Conservation (phyloP, 2,113 vertebrate species). For the Triplophysa siluroides region DNA sequence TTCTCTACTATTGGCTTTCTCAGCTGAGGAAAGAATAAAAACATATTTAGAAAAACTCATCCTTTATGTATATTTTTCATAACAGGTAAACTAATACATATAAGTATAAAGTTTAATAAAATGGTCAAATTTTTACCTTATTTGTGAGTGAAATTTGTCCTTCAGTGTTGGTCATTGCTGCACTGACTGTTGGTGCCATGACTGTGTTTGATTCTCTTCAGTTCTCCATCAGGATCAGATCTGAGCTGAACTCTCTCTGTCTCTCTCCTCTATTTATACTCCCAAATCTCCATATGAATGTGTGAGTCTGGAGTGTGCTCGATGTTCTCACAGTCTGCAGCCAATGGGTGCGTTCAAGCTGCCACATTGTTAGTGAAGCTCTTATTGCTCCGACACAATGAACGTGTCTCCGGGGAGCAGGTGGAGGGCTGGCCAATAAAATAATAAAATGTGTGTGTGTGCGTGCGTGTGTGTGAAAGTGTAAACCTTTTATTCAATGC, state of each 20-base stretch:
- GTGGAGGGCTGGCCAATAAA: conserved; percentile 33
- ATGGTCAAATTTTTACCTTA: conserved; percentile 68
- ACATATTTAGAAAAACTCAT: conserved; percentile 3
- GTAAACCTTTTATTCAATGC: not conserved
- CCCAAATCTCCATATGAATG: conserved; percentile 60
- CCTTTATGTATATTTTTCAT: not conserved
- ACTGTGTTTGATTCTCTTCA: conserved; percentile 45
- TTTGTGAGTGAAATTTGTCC: conserved; percentile 67
- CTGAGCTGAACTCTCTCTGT: conserved; percentile 30
- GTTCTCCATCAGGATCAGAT: conserved; percentile 40
- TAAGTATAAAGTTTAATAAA: not conserved
- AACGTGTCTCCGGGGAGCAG: conserved; percentile 49
- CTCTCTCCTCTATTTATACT: conserved; percentile 54
- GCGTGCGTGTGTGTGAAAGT: conserved; percentile 16
- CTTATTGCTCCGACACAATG: conserved; percentile 45
- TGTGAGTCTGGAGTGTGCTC: conserved; percentile 56
- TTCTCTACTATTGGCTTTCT: conserved; percentile 79
- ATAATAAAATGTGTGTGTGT: not conserved
- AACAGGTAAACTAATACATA: not conserved
- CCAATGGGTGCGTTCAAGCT: conserved; percentile 46
- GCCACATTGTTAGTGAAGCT: conserved; percentile 50
- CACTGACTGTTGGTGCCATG: conserved; percentile 71
- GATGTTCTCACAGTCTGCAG: conserved; percentile 60
- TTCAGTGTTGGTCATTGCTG: conserved; percentile 59
- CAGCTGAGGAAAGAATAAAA: conserved; percentile 60